A percentile compares a stretch with the other conserved stretches of the same genome.
Evolutionary conservation across 2,797 vertebrate species (phyloP).

Genomic region (Percopsis omiscomaycus): DNA sequence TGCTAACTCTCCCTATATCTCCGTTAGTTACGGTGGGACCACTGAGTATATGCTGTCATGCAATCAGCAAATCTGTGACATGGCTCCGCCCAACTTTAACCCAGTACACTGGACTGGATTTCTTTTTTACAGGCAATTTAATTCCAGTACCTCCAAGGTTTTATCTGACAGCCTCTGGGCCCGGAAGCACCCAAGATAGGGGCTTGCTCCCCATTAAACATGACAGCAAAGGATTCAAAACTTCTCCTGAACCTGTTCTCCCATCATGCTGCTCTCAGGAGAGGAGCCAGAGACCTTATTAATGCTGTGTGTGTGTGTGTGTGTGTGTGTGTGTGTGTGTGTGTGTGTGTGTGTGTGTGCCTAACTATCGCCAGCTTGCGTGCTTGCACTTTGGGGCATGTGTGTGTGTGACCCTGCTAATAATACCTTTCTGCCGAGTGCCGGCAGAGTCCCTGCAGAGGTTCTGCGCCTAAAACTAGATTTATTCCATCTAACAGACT

Average conservation of each 20-base stretch:
- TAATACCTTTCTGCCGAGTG: slow-evolving; percentile 38
- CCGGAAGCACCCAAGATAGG: too few species aligned
- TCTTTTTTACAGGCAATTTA: too few species aligned
- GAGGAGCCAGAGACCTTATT: neutral
- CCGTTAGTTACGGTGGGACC: too few species aligned
- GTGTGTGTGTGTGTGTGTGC: neutral
- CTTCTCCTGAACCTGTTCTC: slow-evolving; percentile 4
- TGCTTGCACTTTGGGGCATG: neutral
- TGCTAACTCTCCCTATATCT: too few species aligned
- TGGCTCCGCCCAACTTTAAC: too few species aligned
- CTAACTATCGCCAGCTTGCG: slow-evolving; percentile 3
- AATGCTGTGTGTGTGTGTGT: neutral
- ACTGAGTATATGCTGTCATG: too few species aligned
- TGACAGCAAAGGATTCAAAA: slow-evolving; percentile 6
- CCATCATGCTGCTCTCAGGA: slow-evolving; percentile 1
- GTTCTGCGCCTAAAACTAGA: slow-evolving; percentile 37
- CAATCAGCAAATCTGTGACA: too few species aligned
- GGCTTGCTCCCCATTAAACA: neutral
- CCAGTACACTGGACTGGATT: too few species aligned
- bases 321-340: neutral
- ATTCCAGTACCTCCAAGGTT: too few species aligned
- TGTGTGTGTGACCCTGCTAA: slow-evolving; percentile 29
- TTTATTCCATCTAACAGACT: slow-evolving; percentile 52
- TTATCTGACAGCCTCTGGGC: too few species aligned
- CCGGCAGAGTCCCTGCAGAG: slow-evolving; percentile 49